A percentile compares a stretch with the other conserved stretches of the same genome.
phyloP scores from a whole-genome alignment of 2,797 vertebrate species.

The Threskiornis aethiopicus region DNA sequence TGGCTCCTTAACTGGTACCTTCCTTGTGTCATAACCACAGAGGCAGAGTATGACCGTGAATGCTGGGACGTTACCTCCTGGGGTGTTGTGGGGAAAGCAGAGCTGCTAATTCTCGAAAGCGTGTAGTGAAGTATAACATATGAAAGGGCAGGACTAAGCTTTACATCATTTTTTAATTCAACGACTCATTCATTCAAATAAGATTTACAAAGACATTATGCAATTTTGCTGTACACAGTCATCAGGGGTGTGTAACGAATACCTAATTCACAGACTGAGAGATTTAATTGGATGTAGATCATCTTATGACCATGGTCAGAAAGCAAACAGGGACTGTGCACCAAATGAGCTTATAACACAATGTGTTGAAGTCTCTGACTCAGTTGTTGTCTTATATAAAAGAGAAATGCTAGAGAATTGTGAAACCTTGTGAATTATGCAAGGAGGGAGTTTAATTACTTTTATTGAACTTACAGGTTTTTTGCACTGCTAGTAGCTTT shows the following conservation, averaged over 20 bases:
- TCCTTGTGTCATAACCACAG: not conserved
- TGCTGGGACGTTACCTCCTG: not conserved
- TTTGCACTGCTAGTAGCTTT: not conserved
- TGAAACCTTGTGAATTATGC: slow-evolving; percentile 48
- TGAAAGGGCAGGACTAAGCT: slow-evolving; percentile 10
- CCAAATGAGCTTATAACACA: not conserved
- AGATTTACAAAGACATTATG: slow-evolving; percentile 26
- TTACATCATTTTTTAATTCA: slow-evolving; percentile 46
- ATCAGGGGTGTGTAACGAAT: slow-evolving; percentile 21
- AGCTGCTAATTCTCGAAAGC: not conserved
- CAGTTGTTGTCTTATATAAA: slow-evolving; percentile 40
- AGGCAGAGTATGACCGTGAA: not conserved
- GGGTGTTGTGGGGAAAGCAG: not conserved
- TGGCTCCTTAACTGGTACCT: not conserved
- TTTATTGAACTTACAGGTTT: not conserved
- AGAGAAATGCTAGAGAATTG: slow-evolving; percentile 22
- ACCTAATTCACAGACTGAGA: not conserved
- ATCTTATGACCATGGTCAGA: not conserved
- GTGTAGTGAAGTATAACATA: not conserved
- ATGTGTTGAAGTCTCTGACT: slow-evolving; percentile 22
- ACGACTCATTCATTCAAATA: not conserved
- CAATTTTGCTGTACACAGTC: not conserved
- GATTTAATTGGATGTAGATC: slow-evolving; percentile 36
- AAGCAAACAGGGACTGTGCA: not conserved
- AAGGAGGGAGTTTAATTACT: slow-evolving; percentile 20